These are phyloP conservation scores for Drosophila pectinifera DNA, from an alignment of 1,140 invertebrate species.

Conservation along the genomic window DNA sequence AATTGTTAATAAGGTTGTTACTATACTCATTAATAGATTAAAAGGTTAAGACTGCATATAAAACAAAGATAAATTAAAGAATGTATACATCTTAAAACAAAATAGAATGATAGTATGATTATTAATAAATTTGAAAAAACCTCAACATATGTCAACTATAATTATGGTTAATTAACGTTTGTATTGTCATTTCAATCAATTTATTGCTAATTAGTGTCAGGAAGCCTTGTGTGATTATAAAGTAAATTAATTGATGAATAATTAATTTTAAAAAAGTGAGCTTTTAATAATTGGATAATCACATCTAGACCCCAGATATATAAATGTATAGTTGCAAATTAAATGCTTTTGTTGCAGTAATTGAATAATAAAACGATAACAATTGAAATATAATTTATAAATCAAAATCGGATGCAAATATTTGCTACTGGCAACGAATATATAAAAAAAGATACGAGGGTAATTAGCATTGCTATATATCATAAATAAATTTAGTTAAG, in stretches of 20 bases:
- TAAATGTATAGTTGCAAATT: too few species aligned
- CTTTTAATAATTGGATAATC: background rate
- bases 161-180: background rate
- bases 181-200: background rate
- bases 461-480: too few species aligned
- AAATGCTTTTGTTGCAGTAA: background rate
- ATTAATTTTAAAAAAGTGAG: background rate
- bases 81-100: background rate
- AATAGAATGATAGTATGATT: background rate
- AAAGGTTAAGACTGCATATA: too few species aligned
- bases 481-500: too few species aligned
- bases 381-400: background rate
- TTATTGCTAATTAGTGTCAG: constrained; percentile 1
- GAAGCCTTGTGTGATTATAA: background rate
- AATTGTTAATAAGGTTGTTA: too few species aligned
- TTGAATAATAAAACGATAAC: background rate
- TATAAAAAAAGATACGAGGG: background rate
- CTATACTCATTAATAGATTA: too few species aligned
- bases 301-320: background rate
- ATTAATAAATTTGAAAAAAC: background rate
- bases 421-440: background rate
- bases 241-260: constrained; percentile 10
- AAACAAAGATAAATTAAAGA: too few species aligned
- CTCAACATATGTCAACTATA: background rate
- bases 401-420: background rate